phyloP scores from a whole-genome alignment of 2,797 vertebrate species.

The Capromys pilorides region DNA sequence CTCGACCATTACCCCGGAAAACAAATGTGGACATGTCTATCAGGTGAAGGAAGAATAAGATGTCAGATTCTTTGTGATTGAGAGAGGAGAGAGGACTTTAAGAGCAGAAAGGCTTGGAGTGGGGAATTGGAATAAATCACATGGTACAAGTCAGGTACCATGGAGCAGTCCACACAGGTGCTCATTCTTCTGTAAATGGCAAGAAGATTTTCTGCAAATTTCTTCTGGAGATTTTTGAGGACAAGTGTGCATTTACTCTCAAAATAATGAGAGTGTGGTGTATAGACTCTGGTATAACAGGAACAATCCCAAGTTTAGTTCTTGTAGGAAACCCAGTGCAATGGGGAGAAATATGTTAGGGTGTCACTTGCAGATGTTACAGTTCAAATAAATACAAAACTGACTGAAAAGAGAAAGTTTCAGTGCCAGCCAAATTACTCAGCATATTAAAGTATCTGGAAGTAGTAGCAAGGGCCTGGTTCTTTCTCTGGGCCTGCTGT shows the following conservation, averaged over 20 bases:
- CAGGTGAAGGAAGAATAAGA: neutral
- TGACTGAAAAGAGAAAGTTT: neutral
- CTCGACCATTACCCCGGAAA: neutral
- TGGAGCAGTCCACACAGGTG: neutral
- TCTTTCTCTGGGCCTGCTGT: too few relatives aligned
- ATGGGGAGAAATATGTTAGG: neutral
- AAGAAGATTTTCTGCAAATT: neutral
- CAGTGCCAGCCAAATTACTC: too few relatives aligned
- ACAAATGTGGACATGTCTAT: neutral
- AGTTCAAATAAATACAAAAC: neutral
- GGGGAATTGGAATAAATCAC: neutral
- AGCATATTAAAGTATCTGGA: too few relatives aligned
- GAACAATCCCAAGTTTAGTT: neutral
- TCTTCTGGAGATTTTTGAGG: neutral
- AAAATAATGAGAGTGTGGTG: neutral
- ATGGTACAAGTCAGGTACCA: rapidly evolving
- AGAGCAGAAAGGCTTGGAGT: too few relatives aligned
- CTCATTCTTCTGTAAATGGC: too few relatives aligned
- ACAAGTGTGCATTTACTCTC: neutral
- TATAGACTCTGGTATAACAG: rapidly evolving
- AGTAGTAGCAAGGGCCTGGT: too few relatives aligned
- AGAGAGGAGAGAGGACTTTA: neutral
- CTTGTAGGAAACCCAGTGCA: neutral
- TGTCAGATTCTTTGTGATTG: neutral
- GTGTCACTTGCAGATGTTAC: neutral